Percentiles rank a stretch among this genome's conserved stretches.
phyloP scores from a whole-genome alignment of 2,888 invertebrate genomes.

The Taphrorychus bicolor region DNA sequence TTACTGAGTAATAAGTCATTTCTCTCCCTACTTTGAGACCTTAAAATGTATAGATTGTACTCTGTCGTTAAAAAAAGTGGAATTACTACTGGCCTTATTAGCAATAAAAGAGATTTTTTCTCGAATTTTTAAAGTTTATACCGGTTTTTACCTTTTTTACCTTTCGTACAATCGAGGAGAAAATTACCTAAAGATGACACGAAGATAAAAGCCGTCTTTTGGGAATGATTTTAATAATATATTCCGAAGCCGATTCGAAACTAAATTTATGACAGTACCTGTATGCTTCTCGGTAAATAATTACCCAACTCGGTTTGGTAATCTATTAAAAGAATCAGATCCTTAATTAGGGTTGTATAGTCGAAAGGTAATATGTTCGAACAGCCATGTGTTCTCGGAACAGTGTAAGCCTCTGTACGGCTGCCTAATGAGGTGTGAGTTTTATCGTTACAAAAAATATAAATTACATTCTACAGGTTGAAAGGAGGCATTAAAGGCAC shows the following conservation, averaged over 20 bases:
- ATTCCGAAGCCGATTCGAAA: too few species aligned
- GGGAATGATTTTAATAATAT: not conserved
- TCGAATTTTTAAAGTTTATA: too few species aligned
- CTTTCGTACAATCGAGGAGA: too few species aligned
- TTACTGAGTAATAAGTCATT: too few species aligned
- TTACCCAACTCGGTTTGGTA: not conserved
- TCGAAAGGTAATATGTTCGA: not conserved
- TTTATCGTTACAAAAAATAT: not conserved
- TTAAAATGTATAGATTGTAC: too few species aligned
- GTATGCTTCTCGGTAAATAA: not conserved
- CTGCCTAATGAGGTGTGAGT: conserved; percentile 4
- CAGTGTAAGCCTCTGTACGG: not conserved
- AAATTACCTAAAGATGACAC: too few species aligned
- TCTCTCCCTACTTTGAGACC: too few species aligned
- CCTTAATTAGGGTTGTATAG: not conserved
- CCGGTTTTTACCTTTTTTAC: too few species aligned
- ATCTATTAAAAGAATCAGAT: conserved; percentile 1
- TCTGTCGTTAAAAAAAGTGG: too few species aligned
- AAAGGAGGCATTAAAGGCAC: not conserved
- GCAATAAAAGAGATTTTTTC: too few species aligned
- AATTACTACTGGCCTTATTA: too few species aligned
- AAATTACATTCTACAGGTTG: not conserved
- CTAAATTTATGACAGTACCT: not conserved
- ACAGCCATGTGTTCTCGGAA: not conserved
- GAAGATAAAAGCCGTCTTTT: not conserved